phyloP scores from a whole-genome alignment of 1,140 invertebrate genomes.

The Drosophila nigrodunni region DNA sequence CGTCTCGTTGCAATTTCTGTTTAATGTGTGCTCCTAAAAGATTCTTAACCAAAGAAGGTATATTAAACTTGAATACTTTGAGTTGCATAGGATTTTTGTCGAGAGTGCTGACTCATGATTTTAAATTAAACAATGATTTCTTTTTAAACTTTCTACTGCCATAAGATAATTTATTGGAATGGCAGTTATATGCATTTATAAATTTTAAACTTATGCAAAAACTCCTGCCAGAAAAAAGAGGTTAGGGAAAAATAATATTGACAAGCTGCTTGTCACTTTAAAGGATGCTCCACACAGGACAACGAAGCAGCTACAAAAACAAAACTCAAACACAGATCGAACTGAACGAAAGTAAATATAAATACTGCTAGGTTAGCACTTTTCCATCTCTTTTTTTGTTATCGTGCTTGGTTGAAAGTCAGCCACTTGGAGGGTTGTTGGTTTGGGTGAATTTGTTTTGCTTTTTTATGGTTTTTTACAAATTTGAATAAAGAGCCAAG shows the following conservation, averaged over 20 bases:
- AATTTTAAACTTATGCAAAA: constrained; percentile 6
- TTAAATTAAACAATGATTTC: background rate
- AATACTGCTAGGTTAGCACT: constrained; percentile 49
- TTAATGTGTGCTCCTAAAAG: constrained; percentile 20
- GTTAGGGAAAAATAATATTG: constrained; percentile 63
- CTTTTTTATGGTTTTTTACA: constrained; percentile 58
- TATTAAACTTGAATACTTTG: constrained; percentile 1
- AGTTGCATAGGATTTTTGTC: background rate
- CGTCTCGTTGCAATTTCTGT: constrained; percentile 19
- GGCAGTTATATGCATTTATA: too few species aligned
- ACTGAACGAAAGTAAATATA: constrained; percentile 66
- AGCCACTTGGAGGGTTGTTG: constrained; percentile 14
- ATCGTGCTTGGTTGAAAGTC: background rate
- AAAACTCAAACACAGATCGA: constrained; percentile 64
- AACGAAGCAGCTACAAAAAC: constrained; percentile 22
- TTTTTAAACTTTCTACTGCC: too few species aligned
- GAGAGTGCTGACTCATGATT: constrained; percentile 15
- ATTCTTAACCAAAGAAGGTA: background rate
- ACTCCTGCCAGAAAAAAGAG: constrained; percentile 9
- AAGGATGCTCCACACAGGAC: constrained; percentile 54
- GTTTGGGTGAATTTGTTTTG: constrained; percentile 51
- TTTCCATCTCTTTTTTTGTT: constrained; percentile 1
- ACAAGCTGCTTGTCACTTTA: constrained; percentile 60
- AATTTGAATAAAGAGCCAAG: constrained; percentile 38
- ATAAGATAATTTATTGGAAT: too few species aligned